Conservation (phyloP, 2,797 vertebrate species). For the Cossypha niveicapilla region DNA sequence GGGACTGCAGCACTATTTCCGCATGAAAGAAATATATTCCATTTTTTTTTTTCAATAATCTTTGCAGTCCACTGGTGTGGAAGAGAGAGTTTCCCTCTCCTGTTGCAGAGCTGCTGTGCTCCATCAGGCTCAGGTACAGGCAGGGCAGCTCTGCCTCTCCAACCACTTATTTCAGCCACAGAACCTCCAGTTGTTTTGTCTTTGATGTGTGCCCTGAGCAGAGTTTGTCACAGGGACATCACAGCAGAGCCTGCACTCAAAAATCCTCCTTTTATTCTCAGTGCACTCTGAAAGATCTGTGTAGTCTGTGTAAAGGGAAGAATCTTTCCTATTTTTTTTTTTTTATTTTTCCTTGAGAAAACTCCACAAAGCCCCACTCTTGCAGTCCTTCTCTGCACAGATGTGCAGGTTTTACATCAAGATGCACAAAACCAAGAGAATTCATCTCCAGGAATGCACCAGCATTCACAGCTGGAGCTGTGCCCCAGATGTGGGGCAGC, state of each 20-base stretch:
- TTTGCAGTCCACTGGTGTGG: neutral
- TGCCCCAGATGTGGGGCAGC: rapidly evolving
- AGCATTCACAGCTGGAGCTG: neutral
- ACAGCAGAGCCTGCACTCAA: neutral
- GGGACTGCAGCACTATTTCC: neutral
- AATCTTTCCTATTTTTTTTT: too few relatives aligned
- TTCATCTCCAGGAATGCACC: rapidly evolving
- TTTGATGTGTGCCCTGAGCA: neutral
- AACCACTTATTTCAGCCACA: neutral
- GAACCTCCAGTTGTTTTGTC: neutral
- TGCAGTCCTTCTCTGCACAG: neutral
- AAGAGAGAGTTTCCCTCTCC: neutral
- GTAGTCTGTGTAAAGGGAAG: rapidly evolving
- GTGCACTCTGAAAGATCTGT: rapidly evolving
- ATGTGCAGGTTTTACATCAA: rapidly evolving
- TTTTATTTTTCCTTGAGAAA: neutral
- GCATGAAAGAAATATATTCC: neutral
- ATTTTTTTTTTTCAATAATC: neutral
- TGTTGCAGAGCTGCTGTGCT: neutral
- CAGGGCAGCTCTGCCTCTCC: neutral
- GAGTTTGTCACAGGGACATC: neutral
- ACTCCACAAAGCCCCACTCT: neutral
- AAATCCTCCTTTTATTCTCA: neutral
- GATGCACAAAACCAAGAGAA: neutral
- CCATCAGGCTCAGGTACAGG: neutral